These are phyloP conservation scores for Alviniconcha strummeri DNA, from an alignment of 2,888 invertebrate genomes.

Conservation along the genomic window DNA sequence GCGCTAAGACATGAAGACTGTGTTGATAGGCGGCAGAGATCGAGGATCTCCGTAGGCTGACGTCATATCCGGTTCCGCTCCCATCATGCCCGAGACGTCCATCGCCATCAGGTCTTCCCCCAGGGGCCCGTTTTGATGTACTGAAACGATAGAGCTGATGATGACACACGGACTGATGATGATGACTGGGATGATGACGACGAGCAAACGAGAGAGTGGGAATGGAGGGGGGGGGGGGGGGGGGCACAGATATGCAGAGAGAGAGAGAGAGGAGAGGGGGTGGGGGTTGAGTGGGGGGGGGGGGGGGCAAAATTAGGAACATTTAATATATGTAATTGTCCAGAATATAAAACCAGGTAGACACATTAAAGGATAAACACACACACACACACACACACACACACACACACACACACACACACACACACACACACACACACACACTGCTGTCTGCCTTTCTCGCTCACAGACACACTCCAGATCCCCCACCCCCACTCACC, in stretches of 20 bases:
- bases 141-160: conserved; percentile 31
- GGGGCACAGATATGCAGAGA: not conserved
- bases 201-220: not conserved
- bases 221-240: not conserved
- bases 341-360: not conserved
- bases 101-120: conserved; percentile 55
- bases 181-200: not conserved
- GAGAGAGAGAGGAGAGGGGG: not conserved
- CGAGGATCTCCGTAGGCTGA: conserved; percentile 57
- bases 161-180: not conserved
- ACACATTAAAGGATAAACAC: not conserved
- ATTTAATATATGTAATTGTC: no score
- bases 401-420: conserved; percentile 1
- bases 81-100: conserved; percentile 61
- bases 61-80: conserved; percentile 58
- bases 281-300: no score
- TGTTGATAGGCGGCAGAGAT: conserved; percentile 63
- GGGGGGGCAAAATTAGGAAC: no score
- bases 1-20: conserved; percentile 56
- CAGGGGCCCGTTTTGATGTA: conserved; percentile 42
- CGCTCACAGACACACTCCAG: not conserved
- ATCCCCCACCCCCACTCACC: conserved; percentile 40
- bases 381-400: conserved; percentile 2
- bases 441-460: not conserved
- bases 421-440: not conserved